phyloP scores from a whole-genome alignment of 2,113 vertebrate species.

The Procavia capensis region DNA sequence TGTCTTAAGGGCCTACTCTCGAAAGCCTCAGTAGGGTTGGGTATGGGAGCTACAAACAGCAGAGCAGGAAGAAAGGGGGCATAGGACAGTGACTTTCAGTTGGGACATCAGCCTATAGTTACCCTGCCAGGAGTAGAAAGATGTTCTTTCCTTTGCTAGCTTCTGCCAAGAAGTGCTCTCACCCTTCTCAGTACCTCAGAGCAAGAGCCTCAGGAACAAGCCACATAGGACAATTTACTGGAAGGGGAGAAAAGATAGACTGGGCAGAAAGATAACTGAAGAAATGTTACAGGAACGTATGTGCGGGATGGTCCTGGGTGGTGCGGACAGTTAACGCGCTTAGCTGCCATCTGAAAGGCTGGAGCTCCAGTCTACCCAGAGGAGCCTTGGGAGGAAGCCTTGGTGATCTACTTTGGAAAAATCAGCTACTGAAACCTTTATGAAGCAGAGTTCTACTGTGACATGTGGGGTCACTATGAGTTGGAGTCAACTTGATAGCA shows the following conservation, averaged over 20 bases:
- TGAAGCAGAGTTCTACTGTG: background rate
- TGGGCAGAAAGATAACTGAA: background rate
- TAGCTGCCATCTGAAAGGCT: background rate
- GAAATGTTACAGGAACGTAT: background rate
- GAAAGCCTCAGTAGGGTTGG: no score
- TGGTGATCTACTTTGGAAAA: background rate
- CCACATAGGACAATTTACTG: background rate
- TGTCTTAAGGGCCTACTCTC: fast-evolving
- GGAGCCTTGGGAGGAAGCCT: background rate
- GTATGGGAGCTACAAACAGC: no score
- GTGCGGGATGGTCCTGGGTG: no score
- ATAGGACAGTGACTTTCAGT: background rate
- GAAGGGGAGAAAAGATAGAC: background rate
- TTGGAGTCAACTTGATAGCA: background rate
- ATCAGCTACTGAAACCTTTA: background rate
- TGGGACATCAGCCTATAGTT: background rate
- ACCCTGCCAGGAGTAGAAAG: background rate
- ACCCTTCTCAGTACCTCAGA: background rate
- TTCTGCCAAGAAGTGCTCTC: background rate
- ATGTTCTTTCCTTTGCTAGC: background rate
- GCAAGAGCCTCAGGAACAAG: background rate
- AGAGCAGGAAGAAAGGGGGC: background rate
- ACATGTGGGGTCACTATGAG: background rate
- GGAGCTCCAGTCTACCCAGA: background rate
- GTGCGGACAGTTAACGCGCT: background rate